Evolutionary conservation across 2,797 vertebrate genomes (phyloP).

Genomic region (Platalea minor): DNA sequence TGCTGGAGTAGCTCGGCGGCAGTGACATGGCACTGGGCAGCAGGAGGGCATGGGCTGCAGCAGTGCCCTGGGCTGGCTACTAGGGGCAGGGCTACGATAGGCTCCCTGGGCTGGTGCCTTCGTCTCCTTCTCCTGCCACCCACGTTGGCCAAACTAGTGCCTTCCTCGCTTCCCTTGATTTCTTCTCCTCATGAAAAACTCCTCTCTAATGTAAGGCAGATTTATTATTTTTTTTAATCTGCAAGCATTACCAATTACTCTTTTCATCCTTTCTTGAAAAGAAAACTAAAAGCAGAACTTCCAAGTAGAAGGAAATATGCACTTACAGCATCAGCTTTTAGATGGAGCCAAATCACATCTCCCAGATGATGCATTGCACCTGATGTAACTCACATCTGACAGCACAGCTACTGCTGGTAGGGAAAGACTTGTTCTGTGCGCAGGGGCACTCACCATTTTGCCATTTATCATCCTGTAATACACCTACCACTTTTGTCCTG

Average conservation of each 20-base stretch:
- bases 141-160: background rate
- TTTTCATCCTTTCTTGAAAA: background rate
- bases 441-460: accelerated
- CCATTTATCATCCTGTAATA: background rate
- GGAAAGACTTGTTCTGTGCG: background rate
- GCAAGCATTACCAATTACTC: background rate
- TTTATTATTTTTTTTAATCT: background rate
- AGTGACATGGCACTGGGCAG: background rate
- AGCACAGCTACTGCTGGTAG: background rate
- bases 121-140: accelerated
- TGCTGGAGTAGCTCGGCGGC: background rate
- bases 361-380: background rate
- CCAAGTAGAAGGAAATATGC: background rate
- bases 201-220: background rate
- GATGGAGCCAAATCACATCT: background rate
- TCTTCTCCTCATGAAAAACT: background rate
- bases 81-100: background rate
- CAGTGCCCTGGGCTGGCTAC: background rate
- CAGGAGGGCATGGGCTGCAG: background rate
- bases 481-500: background rate
- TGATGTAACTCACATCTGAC: background rate
- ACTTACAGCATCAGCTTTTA: background rate
- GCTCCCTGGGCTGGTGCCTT: background rate
- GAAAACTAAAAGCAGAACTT: background rate
- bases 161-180: background rate